These are phyloP conservation scores for Leucoma salicis DNA, from an alignment of 2,888 invertebrate species.

Conservation along the genomic window DNA sequence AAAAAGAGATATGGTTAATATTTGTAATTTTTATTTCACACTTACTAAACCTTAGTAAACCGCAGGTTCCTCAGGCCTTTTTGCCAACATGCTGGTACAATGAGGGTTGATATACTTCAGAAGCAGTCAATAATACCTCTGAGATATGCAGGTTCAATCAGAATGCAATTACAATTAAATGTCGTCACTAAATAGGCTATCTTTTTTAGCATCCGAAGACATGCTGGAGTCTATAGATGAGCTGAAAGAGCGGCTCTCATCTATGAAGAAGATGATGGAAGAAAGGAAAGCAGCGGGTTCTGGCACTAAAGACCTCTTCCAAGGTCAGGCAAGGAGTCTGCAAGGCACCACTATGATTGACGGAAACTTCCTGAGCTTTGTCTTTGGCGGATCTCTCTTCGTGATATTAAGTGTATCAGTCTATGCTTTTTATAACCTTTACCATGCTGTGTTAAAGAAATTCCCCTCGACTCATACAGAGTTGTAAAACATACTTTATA, in stretches of 20 bases:
- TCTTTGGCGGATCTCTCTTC: slow-evolving; percentile 89
- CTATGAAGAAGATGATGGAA: slow-evolving; percentile 92
- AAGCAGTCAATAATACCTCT: too few species aligned
- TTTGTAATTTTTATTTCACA: too few species aligned
- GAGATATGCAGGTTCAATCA: too few species aligned
- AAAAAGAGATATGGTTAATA: too few species aligned
- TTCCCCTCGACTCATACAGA: slow-evolving; percentile 91
- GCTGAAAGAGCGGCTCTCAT: slow-evolving; percentile 87
- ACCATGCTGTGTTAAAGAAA: slow-evolving; percentile 86
- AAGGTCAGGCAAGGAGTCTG: slow-evolving; percentile 71
- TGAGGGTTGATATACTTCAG: too few species aligned
- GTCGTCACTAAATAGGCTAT: too few species aligned
- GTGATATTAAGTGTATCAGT: slow-evolving; percentile 91
- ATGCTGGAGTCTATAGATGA: slow-evolving; percentile 90
- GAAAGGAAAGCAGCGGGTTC: slow-evolving; percentile 83
- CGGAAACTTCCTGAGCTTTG: slow-evolving; percentile 90
- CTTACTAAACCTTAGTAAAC: too few species aligned
- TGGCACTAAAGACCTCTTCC: slow-evolving; percentile 73
- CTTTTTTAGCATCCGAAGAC: slow-evolving; percentile 70
- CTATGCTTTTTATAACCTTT: slow-evolving; percentile 92
- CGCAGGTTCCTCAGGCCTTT: too few species aligned
- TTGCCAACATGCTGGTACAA: too few species aligned
- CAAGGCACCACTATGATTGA: slow-evolving; percentile 87
- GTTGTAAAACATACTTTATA: slow-evolving; percentile 77
- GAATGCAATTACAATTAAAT: too few species aligned